Evolutionary conservation across 2,888 invertebrate species (phyloP), one percentile per base, ranked within the genome.

Genomic region (Conchocele bisecta): DNA sequence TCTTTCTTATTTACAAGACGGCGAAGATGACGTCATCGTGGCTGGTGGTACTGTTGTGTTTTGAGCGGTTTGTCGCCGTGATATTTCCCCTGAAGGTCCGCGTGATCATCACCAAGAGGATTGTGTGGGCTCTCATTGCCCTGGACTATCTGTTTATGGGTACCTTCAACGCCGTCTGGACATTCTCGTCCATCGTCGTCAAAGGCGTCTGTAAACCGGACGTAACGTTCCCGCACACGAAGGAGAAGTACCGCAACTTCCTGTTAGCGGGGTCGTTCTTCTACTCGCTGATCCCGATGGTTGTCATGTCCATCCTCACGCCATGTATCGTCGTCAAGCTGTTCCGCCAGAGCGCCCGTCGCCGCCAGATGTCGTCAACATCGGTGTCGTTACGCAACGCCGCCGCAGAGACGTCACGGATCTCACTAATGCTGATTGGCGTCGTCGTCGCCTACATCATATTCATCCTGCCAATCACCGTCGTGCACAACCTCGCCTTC

Each of bases 21-120:
- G 68, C 81, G 13, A 86, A 86, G 58, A 84, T 84, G 79, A 77
- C 79, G 17, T 84, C 84, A 17, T 84, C 84, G 6, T 84, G 86
- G 84, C 71, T 86, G n/a, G 76, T 85, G 3, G 82, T 84, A 1
- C 59, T 75, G 20, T 71, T 86, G 20, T 72, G 79, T 50, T 58
- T 82, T 29, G 84, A 86, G 46, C 73, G 86, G 17, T 83, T 84
- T 33, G 61, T 82, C 13, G 83, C 83, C 9, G 83, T 85, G 0
- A 81, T 81, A 56, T 76, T 80, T 56, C 83, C 83, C 3, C 41
- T 82, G 9, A 68, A 75, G 33, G 83, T 79, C 0, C 83, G 81
- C 46, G 20, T 42, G 0, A 77, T 85, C 29, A 71, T 72, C 42
- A 72, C 79, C 1, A 81, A 76, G 46, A 50, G 78, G 31, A 75